phyloP scores from a whole-genome alignment of 2,888 invertebrate genomes.

The Tetheella fluctuosa region DNA sequence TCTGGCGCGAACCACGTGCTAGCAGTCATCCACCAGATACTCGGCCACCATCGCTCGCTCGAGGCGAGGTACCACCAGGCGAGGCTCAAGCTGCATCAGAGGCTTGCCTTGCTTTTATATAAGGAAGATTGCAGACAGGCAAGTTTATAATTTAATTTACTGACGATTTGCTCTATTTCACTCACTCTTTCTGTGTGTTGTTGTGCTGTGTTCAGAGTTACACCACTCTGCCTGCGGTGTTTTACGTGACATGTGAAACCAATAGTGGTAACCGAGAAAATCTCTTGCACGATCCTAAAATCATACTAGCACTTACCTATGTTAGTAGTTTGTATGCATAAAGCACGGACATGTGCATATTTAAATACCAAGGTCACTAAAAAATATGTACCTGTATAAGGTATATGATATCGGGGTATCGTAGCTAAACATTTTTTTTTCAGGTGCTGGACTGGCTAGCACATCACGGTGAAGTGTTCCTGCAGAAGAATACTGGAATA shows the following conservation, averaged over 20 bases:
- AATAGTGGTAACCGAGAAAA: too few relatives aligned
- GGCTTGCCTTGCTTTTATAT: constrained; percentile 95
- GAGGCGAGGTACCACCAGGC: constrained; percentile 98
- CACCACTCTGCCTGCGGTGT: too few relatives aligned
- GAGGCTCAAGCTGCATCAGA: constrained; percentile 96
- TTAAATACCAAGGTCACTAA: not conserved
- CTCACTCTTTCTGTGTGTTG: too few relatives aligned
- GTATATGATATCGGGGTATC: not conserved
- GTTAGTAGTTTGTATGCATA: too few relatives aligned
- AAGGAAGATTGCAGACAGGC: constrained; percentile 99
- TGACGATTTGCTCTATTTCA: too few relatives aligned
- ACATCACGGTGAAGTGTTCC: constrained; percentile 98
- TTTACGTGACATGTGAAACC: too few relatives aligned
- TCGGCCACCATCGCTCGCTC: constrained; percentile 96
- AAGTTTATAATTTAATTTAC: constrained; percentile 20
- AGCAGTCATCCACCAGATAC: constrained; percentile 97
- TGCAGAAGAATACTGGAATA: constrained; percentile 98
- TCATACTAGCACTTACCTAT: too few relatives aligned
- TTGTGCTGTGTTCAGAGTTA: too few relatives aligned
- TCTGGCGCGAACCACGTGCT: constrained; percentile 98
- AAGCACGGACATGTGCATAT: too few relatives aligned
- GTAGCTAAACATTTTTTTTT: constrained; percentile 28
- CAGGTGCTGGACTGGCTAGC: constrained; percentile 98
- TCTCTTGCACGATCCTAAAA: too few relatives aligned
- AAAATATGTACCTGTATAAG: not conserved